Base-by-base conservation (phyloP, 1,140 invertebrate species). In the Nixonia krombeini region DNA sequence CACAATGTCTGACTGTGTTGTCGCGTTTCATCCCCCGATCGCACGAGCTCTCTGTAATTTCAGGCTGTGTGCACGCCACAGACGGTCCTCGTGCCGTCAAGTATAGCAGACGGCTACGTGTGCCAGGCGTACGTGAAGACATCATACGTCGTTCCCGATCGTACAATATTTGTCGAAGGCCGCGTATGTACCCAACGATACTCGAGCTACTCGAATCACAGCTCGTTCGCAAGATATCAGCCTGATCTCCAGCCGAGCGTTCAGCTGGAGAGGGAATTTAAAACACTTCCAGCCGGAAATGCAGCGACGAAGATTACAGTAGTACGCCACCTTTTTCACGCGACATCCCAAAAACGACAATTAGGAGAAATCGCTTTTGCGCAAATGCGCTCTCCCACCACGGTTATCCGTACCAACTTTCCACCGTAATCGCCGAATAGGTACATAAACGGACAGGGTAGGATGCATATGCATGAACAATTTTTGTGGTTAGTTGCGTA, bases 101-200 rank as follows among this genome's bases (percentile, higher is more conserved):
- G 33, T 16, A 37, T 7, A n/a, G n/a, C n/a, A n/a, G n/a, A n/a
- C n/a, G n/a, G 35, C 17, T n/a, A 29, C 23, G 13, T 47, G 42
- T 46, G 35, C 17, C 7, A 29, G 29, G 13, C 40, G 42, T 46
- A 57, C 33, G 15, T 23, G 21, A 17, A 56, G 44, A 55, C 38
- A 44, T 46, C 33, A 31, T 51, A 47, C 37, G 31, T 38, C 50
- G 9, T n/a, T n/a, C 46, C 52, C 46, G 52, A 51, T 56, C 46
- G 29, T 56, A 64, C 55, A 64, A 56, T 64, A 64, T 64, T 56
- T 64, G 59, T 51, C 59, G 31, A 64, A 64, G 52, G 52, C 56
- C 52, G 50, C 51, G 49, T 64, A 63, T 55, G 51, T 46, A 40
- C 57, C 53, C 49, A 16, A 56, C 35, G 12, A 45, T 44, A 53